phyloP scores from a whole-genome alignment of 1,140 invertebrate genomes.

The Eubasilissa regina region DNA sequence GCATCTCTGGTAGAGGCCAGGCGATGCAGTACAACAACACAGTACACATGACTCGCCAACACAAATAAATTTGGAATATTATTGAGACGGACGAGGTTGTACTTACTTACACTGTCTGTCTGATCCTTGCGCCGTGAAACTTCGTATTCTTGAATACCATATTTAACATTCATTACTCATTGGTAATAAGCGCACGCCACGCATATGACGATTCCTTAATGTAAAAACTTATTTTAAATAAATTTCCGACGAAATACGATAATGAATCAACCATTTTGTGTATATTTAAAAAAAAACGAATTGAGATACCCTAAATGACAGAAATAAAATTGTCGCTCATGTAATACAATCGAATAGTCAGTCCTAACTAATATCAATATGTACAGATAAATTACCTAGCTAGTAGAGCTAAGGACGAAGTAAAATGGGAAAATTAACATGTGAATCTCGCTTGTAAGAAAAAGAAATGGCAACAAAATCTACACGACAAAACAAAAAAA shows the following conservation, averaged over 20 bases:
- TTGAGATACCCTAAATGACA: too few species aligned
- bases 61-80: slow-evolving; percentile 15
- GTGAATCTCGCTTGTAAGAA: too few species aligned
- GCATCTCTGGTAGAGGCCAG: neutral
- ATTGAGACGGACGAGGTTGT: neutral
- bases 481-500: too few species aligned
- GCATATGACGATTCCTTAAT: neutral
- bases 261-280: neutral
- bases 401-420: too few species aligned
- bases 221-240: neutral
- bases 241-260: slow-evolving; percentile 3
- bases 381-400: too few species aligned
- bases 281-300: too few species aligned
- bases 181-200: neutral
- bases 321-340: too few species aligned
- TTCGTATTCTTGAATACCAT: slow-evolving; percentile 20
- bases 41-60: neutral
- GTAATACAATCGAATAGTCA: too few species aligned
- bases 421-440: too few species aligned
- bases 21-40: neutral
- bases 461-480: too few species aligned
- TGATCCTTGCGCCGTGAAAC: slow-evolving; percentile 24
- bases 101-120: too few species aligned
- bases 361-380: too few species aligned
- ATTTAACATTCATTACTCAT: slow-evolving; percentile 29